Conservation (phyloP, 2,797 vertebrate genomes). For the Ctenosaura bakeri region DNA sequence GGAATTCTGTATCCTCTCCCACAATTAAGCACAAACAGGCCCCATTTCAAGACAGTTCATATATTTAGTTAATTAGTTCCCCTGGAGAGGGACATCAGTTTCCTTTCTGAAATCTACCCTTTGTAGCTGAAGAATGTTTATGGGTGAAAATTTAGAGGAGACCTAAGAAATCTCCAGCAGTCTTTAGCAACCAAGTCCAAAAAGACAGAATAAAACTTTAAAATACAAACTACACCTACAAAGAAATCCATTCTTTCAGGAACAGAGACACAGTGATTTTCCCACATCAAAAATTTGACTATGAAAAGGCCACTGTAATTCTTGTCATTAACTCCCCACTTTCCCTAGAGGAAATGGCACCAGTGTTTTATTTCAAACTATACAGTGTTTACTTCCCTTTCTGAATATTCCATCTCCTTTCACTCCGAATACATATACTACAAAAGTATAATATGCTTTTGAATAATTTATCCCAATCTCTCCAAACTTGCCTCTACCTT, state of each 20-base stretch:
- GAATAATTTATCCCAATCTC: conserved; percentile 21
- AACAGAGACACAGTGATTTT: conserved; percentile 29
- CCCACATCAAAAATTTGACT: conserved; percentile 49
- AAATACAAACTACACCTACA: conserved; percentile 1
- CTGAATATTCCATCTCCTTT: conserved; percentile 23
- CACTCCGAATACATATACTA: conserved; percentile 19
- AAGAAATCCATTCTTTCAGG: conserved; percentile 21
- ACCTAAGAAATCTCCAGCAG: not conserved
- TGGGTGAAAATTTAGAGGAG: not conserved
- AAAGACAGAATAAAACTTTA: not conserved
- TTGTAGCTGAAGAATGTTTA: rapidly evolving
- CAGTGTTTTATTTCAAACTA: conserved; percentile 19
- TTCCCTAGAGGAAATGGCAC: conserved; percentile 18
- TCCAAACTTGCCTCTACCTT: conserved; percentile 29
- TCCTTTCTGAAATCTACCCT: not conserved
- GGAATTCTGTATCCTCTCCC: no score
- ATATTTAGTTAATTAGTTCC: no score
- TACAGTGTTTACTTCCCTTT: conserved; percentile 14
- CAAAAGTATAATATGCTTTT: conserved; percentile 25
- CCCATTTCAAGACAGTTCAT: not conserved
- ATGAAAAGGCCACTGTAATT: conserved; percentile 7
- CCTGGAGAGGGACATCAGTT: not conserved
- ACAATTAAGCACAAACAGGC: no score
- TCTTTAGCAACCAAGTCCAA: no score
- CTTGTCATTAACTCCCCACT: not conserved